Evolutionary conservation across 1,140 invertebrate genomes (phyloP), one percentile per base, ranked within the genome.

Genomic region (Caenorhabditis inopinata): DNA sequence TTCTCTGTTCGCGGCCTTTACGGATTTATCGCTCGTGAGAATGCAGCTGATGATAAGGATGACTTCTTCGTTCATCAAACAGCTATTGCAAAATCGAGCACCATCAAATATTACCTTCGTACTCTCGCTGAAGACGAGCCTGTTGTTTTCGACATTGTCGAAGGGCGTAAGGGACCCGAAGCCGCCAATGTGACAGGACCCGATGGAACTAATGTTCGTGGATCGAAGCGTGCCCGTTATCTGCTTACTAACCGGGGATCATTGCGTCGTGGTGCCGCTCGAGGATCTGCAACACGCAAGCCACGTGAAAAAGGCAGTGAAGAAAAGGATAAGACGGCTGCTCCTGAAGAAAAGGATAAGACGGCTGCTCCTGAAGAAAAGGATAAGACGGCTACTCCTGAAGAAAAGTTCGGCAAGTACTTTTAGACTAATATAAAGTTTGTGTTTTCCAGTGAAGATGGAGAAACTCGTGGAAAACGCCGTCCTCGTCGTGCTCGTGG

Each of bases 171-270:
- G 42, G 81, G 81, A 1, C 81, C 78, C 3, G 81, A 82, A 75
- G 81, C 81, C 11, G 81, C 81, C 29, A 75, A 74, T 14, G 81
- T 82, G n/a, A 82, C 81, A n/a, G 81, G 81, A 74, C 81, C 81
- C n/a, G 78, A 82, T 35, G 81, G 81, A 1, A 38, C 18, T 23
- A 48, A 74, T 18, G 81, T 82, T 9, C 58, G 80, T 25, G 81
- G 81, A 68, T 78, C 76, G 18, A 58, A 38, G 25, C 68, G 18
- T 32, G 58, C 58, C 23, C 58, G 58, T 42, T 38, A 29, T 7
- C 12, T 68, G 32, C 29, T 68, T 32, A 38, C 29, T 11, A 29
- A 25, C 7, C 38, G 32, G 32, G 32, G 58, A 68, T 6, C 1
- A 16, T 6, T 2, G 23, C 16, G 58, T 9, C 32, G 58, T 68